Conservation (phyloP, 2,113 vertebrate genomes). For the Labeo rohita region DNA sequence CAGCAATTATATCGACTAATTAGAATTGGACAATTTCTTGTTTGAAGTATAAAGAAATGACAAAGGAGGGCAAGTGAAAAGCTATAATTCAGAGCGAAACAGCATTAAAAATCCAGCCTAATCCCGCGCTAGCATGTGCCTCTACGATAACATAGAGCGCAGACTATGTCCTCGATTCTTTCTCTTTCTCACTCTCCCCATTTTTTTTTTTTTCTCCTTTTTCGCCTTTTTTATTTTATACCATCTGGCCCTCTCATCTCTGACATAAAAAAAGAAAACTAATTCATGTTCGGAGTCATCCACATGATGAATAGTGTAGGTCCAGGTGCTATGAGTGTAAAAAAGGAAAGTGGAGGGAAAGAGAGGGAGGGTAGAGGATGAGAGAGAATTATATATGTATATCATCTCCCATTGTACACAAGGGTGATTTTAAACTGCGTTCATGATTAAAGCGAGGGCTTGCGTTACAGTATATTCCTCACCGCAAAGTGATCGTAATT, state of each 20-base stretch:
- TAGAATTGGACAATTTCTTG: slow-evolving; percentile 81
- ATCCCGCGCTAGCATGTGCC: slow-evolving; percentile 75
- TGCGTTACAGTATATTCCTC: slow-evolving; percentile 60
- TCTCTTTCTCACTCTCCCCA: slow-evolving; percentile 53
- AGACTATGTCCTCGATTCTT: slow-evolving; percentile 70
- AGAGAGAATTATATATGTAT: slow-evolving; percentile 71
- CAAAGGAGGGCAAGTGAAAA: slow-evolving; percentile 79
- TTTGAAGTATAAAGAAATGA: slow-evolving; percentile 80
- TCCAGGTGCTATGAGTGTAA: slow-evolving; percentile 90
- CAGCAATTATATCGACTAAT: slow-evolving; percentile 82
- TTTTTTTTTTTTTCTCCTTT: slow-evolving; percentile 63
- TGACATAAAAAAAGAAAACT: slow-evolving; percentile 94
- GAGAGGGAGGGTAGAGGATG: slow-evolving; percentile 53
- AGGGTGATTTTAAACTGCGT: slow-evolving; percentile 64
- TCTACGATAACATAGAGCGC: slow-evolving; percentile 72
- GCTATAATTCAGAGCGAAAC: slow-evolving; percentile 72
- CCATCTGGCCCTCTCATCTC: slow-evolving; percentile 97
- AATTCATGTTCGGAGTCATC: slow-evolving; percentile 99
- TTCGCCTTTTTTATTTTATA: slow-evolving; percentile 91
- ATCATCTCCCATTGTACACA: slow-evolving; percentile 72
- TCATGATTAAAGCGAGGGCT: slow-evolving; percentile 62
- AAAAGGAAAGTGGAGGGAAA: slow-evolving; percentile 69
- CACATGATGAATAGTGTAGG: slow-evolving; percentile 96
- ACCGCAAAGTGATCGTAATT: slow-evolving; percentile 87
- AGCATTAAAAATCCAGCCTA: slow-evolving; percentile 76